Evolutionary conservation across 2,113 vertebrate genomes (phyloP), one percentile per base, ranked within the genome.

Genomic region (Morone chrysops): DNA sequence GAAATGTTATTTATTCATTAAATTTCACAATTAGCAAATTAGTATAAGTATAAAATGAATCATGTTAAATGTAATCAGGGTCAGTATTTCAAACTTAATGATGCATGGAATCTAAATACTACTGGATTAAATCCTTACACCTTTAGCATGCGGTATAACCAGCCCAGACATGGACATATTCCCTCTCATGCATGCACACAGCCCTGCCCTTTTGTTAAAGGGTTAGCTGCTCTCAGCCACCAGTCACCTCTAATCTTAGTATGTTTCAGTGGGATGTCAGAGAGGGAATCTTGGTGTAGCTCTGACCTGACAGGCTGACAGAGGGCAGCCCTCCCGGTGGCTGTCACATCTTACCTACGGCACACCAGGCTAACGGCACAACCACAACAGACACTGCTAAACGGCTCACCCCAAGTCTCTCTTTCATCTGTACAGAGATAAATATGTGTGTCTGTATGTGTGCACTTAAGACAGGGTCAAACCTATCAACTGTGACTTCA

Each of bases 291-390:
- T 38, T 20, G 48, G 59, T 80, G 80, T n/a, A 50, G 45, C 75
- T 84, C 67, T 71, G 82, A 85, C 51, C n/a, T 5, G 63, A 66
- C 80, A 74, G 67, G 62, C 71, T 36, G 80, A 77, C 65, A 70
- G 89, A 85, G 84, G 86, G 65, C 84, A 84, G 43, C 8, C 70
- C 86, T 76, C 78, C 73, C 45, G 31, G 74, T 83, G 60, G 53
- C 71, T 85, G 87, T 78, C 90, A 82, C 22, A 17, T 92, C 88
- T 80, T 75, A 87, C 75, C 75, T 20, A 10, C 83, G 74, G 72
- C 3, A 5, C 67, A 54, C 17, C 53, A 18, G 57, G 70, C 57
- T 41, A 79, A 47, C 41, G 2, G 45, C 67, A 48, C 22, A 70
- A 48, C 56, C 48, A 2, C 56, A 75, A 57, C 72, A 60, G 74